Conservation (phyloP, 2,797 vertebrate genomes). For the Buphagus erythrorhynchus region DNA sequence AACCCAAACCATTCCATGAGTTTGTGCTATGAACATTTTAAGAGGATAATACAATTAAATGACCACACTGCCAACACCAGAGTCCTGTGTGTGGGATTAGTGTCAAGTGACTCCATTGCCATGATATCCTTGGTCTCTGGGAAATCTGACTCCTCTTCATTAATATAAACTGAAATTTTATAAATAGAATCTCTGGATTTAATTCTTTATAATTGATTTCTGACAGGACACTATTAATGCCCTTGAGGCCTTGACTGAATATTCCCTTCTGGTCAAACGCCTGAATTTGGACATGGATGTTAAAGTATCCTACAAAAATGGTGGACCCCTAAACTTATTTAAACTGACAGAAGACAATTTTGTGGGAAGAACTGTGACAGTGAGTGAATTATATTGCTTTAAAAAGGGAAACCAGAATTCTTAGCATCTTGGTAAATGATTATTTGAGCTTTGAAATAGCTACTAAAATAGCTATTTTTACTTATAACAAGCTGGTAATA, state of each 20-base stretch:
- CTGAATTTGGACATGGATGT: conserved; percentile 82
- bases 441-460: neutral
- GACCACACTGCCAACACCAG: neutral
- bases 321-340: conserved; percentile 66
- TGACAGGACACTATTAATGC: conserved; percentile 87
- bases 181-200: neutral
- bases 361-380: conserved; percentile 80
- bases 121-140: neutral
- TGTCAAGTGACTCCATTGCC: neutral
- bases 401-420: neutral
- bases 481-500: neutral
- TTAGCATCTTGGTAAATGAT: neutral
- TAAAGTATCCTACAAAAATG: conserved; percentile 76
- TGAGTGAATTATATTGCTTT: conserved; percentile 47
- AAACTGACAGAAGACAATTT: conserved; percentile 77
- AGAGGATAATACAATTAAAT: neutral
- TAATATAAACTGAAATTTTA: neutral
- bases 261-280: conserved; percentile 72
- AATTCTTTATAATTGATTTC: neutral
- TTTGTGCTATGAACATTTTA: neutral
- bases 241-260: conserved; percentile 86
- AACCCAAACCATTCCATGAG: neutral
- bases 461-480: neutral
- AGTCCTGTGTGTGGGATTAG: neutral
- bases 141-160: neutral